Evolutionary conservation across 1,140 invertebrate genomes (phyloP), one percentile per base, ranked within the genome.

Genomic region (Pentalonia nigronervosa): DNA sequence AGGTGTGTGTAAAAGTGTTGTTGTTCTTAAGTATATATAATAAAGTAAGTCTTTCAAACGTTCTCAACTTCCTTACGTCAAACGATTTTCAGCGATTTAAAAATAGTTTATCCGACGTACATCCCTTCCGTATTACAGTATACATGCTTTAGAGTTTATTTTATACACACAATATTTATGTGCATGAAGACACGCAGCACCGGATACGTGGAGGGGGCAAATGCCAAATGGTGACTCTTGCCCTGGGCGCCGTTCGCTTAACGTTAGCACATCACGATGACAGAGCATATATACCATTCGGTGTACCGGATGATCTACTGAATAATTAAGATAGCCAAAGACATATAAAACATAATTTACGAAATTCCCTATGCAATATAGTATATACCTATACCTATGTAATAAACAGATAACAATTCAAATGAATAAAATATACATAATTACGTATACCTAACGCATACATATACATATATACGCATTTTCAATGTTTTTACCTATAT

Each of bases 391-490:
- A n/a, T 67, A 67, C 25, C 9, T 25, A 30, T 30, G 30, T 30
- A 60, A 50, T 14, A 14, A 14, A 67, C 60, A 67, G 60, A 67
- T 67, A n/a, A 67, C 30, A 67, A 67, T n/a, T 67, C 60, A 67
- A 67, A 67, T 67, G 60, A 67, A 67, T 67, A 67, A 67, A 67
- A 67, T 67, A 67, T 67, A 67, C 60, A 67, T 67, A 67, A 67
- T 67, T 67, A 60, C 25, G 56, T 41, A 41, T 25, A 60, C 56
- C 25, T 25, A 21, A 60, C 30, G n/a, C 11, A 30, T 67, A 67
- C 30, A 8, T 30, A 60, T 30, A 30, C 25, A 60, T 30, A 25
- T 56, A 60, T 30, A 60, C 56, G 56, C 25, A 6, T n/a, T 67
- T n/a, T 67, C 60, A 67, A 30, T n/a, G 11, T 67, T 67, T n/a